Conservation (phyloP, 1,140 invertebrate species). For the Holcopasites calliopsidis region DNA sequence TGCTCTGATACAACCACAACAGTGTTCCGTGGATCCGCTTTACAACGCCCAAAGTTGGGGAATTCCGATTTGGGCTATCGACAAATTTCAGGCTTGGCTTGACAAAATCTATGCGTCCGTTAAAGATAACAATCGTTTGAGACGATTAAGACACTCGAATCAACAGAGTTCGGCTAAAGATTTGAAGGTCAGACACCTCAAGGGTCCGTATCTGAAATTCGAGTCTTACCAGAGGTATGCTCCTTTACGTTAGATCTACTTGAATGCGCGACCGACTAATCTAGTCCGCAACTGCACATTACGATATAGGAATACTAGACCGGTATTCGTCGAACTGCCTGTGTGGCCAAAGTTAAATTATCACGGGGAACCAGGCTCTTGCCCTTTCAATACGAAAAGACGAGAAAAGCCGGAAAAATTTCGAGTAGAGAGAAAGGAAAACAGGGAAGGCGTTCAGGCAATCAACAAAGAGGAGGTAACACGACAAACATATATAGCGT, state of each 20-base stretch:
- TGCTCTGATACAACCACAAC: slow-evolving; percentile 80
- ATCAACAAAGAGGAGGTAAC: slow-evolving; percentile 68
- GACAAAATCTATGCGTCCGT: slow-evolving; percentile 75
- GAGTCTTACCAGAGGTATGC: slow-evolving; percentile 78
- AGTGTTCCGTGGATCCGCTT: slow-evolving; percentile 80
- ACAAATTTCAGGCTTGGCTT: slow-evolving; percentile 80
- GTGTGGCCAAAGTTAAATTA: slow-evolving; percentile 78
- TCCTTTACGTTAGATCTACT: neutral
- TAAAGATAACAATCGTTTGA: slow-evolving; percentile 65
- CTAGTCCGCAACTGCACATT: neutral
- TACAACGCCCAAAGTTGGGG: slow-evolving; percentile 80
- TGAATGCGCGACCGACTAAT: neutral
- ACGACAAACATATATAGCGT: neutral
- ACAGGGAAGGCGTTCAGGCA: slow-evolving; percentile 62
- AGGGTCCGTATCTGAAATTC: slow-evolving; percentile 79
- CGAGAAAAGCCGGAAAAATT: slow-evolving; percentile 57
- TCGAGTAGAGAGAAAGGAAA: slow-evolving; percentile 73
- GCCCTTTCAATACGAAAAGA: slow-evolving; percentile 71
- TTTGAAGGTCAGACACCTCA: slow-evolving; percentile 74
- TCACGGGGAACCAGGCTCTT: slow-evolving; percentile 73
- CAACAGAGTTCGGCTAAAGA: slow-evolving; percentile 69
- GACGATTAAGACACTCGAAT: slow-evolving; percentile 59
- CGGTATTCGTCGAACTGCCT: slow-evolving; percentile 77
- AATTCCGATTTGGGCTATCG: slow-evolving; percentile 82
- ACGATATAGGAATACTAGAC: slow-evolving; percentile 73